Base-by-base conservation (phyloP, 2,113 vertebrate species). In the Tichodroma muraria region DNA sequence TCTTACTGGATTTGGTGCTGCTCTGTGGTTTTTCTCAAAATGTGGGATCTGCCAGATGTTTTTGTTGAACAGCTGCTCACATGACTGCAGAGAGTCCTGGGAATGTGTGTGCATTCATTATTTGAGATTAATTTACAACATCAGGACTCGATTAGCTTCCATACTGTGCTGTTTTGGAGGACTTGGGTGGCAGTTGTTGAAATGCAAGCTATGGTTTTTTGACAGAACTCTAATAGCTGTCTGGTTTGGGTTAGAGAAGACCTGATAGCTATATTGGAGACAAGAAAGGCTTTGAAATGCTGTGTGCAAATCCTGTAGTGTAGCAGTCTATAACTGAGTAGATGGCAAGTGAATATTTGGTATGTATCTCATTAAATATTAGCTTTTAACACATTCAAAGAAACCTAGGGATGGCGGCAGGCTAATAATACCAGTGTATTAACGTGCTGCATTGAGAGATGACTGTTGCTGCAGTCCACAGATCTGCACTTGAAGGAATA, bases 141-240 rank as follows among this genome's bases (percentile, higher is more conserved):
- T 72, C n/a, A 66, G 54, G 44, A 24, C 33, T 82, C 1, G 4
- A 0, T 49, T 47, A 42, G 13, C n/a, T 88, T 73, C 42, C 5
- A 6, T 19, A 13, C 6, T 44, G 20, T 24, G 64, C 38, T 86
- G 10, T 63, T 71, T 38, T 64, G 54, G 45, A 54, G 44, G 25
- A 42, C 31, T 20, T 71, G 31, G 35, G 16, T 72, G 54, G 38
- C 23, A 38, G 33, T 40, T 70, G 13, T 70, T 31, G 9, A 3
- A 3, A 50, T 66, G 14, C 25, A 53, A 68, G 23, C 38, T 42
- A 3, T 1, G 0, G 2, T 50, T 83, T 80, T 73, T 63, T 45
- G 61, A 78, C 28, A 25, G 0, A 1, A 17, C n/a, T 88, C 22
- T 14, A 27, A 52, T 0, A 65, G 24, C 10, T 24, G 6, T 44